A percentile compares a stretch with the other conserved stretches of the same genome.
These are phyloP conservation scores for Mus caroli DNA, from an alignment of 2,797 vertebrate genomes.

Conservation along the genomic window DNA sequence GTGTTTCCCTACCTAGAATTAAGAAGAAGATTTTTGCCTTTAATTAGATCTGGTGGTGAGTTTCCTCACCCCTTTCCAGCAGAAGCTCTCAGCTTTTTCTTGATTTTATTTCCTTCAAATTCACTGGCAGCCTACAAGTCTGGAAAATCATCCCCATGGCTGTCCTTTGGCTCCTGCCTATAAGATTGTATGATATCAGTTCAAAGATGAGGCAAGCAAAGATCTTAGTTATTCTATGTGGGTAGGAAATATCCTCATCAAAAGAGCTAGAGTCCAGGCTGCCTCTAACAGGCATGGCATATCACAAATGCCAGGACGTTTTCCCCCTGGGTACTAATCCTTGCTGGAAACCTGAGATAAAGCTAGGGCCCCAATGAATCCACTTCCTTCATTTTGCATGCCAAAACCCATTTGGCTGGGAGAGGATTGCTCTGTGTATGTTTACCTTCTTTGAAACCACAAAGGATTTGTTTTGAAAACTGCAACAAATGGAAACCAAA, in stretches of 20 bases:
- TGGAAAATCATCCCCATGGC: constrained; percentile 57
- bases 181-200: constrained; percentile 63
- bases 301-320: background rate
- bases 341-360: background rate
- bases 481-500: constrained; percentile 13
- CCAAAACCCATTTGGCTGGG: constrained; percentile 26
- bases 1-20: background rate
- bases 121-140: constrained; percentile 36
- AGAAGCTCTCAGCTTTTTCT: constrained; percentile 48
- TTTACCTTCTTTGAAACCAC: constrained; percentile 70
- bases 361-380: background rate
- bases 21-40: background rate
- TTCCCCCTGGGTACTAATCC: background rate
- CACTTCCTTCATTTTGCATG: background rate
- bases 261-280: constrained; percentile 3
- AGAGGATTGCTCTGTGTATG: background rate
- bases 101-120: constrained; percentile 25
- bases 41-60: constrained; percentile 11
- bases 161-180: constrained; percentile 58
- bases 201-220: constrained; percentile 63
- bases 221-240: constrained; percentile 60
- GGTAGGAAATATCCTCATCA: constrained; percentile 43
- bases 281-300: background rate
- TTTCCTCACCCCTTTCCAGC: background rate
- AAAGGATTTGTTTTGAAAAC: constrained; percentile 72